Base-by-base conservation (phyloP, 2,888 invertebrate genomes). In the Metacarcinus magister region DNA sequence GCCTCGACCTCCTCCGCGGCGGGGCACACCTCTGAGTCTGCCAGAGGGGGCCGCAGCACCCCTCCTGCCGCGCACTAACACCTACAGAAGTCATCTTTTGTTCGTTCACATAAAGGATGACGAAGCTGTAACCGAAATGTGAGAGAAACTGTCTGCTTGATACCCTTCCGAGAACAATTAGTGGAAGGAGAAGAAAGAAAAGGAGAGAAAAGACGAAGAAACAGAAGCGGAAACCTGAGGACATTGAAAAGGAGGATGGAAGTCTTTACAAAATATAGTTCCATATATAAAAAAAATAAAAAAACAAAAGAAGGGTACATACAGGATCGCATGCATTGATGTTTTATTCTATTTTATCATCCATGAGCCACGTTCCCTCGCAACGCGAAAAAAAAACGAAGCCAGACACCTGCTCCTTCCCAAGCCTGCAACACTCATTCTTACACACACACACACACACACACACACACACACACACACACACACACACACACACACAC, bases 1-100 rank as follows among this genome's bases (percentile, higher is more conserved):
- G 82, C 82, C 82, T 13, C 82, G 82, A 82, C 82, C 82, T 82
- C 82, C 82, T 82, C 82, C 82, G 82, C 82, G 82, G 82, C 32
- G 82, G 82, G 82, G 82, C 32, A 82, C 32, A 82, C 82, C 82
- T 82, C 82, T 10, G 82, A 82, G 67, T 39, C n/a, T 43, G 67
- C 75, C 39, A 0, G 60, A 60, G 82, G 93, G 92, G 92, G 93
- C 19, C 43, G 93, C 93, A 43, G 43, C 75, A 43, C 46, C 67
- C 75, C 19, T 8, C 75, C 32, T 54, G 23, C 28, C 54, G 54
- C 46, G 54, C 92, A 23, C 82, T n/a, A 94, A 28, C 94, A 54
- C 94, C 94, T 39, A 82, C 82, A 82, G 82, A 82, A 8, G 28
- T 13, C 82, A 2, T 32, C 82, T 82, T 82, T 82, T 82, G 82